A percentile compares a stretch with the other conserved stretches of the same genome.
phyloP scores from a whole-genome alignment of 2,113 vertebrate species.

The Leptodactylus fuscus region DNA sequence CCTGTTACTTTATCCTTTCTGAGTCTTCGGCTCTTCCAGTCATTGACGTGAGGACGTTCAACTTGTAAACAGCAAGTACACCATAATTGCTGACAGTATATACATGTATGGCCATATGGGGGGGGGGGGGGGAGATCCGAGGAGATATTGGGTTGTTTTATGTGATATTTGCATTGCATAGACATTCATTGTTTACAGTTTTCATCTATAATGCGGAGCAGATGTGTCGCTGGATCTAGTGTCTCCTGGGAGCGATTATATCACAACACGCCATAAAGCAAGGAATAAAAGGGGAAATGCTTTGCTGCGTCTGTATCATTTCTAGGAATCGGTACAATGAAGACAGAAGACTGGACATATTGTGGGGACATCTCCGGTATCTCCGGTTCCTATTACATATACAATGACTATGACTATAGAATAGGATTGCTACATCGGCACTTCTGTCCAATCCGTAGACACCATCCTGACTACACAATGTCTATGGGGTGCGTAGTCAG shows the following conservation, averaged over 20 bases:
- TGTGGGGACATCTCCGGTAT: neutral
- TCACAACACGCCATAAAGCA: neutral
- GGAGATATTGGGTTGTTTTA: conserved; percentile 4
- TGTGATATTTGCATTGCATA: neutral
- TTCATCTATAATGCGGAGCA: neutral
- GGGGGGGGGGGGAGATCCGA: neutral
- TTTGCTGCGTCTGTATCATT: neutral
- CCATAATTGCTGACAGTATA: neutral
- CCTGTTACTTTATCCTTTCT: no score
- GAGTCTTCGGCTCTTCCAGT: no score
- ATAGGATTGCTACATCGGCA: no score
- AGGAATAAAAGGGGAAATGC: neutral
- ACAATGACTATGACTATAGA: neutral
- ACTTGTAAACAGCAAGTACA: neutral
- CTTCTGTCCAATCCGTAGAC: no score
- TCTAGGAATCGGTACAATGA: neutral
- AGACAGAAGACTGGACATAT: neutral
- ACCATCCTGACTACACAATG: no score
- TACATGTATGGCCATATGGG: neutral
- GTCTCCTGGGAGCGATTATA: neutral
- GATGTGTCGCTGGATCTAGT: neutral
- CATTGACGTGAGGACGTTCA: no score
- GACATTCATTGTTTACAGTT: conserved; percentile 23
- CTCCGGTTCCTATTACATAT: neutral
- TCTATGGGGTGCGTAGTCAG: no score